Evolutionary conservation across 2,113 vertebrate species (phyloP).

Genomic region (Felis catus): DNA sequence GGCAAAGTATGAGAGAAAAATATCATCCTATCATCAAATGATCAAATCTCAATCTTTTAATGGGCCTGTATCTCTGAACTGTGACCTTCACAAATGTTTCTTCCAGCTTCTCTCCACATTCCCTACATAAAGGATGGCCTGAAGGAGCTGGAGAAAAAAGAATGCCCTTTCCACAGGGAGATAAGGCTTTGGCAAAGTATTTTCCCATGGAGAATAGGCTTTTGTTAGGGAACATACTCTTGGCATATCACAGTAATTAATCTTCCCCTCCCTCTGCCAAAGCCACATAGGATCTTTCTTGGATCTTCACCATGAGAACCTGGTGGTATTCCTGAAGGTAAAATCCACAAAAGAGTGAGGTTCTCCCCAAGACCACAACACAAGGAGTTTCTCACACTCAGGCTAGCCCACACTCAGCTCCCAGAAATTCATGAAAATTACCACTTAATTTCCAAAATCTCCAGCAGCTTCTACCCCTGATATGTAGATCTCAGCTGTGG

Average conservation of each 20-base stretch:
- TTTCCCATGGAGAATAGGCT: neutral
- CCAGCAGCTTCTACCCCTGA: neutral
- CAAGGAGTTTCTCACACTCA: neutral
- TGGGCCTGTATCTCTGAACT: neutral
- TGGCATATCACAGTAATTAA: neutral
- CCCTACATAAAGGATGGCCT: neutral
- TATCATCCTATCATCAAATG: neutral
- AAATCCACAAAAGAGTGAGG: neutral
- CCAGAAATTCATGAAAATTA: neutral
- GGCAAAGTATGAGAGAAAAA: neutral
- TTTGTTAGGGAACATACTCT: neutral
- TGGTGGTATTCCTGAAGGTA: neutral
- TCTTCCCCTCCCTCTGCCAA: neutral
- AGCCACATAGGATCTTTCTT: neutral
- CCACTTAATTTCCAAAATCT: neutral
- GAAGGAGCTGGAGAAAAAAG: neutral
- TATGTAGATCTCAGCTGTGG: neutral
- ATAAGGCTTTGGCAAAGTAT: neutral
- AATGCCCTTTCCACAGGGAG: neutral
- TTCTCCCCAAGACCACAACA: neutral
- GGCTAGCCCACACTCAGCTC: neutral
- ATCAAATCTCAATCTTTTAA: neutral
- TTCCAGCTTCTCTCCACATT: neutral
- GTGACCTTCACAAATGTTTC: neutral
- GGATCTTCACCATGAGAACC: constrained; percentile 3